Evolutionary conservation across 2,113 vertebrate genomes (phyloP), one percentile per base, ranked within the genome.

Genomic region (Phoxinus phoxinus): DNA sequence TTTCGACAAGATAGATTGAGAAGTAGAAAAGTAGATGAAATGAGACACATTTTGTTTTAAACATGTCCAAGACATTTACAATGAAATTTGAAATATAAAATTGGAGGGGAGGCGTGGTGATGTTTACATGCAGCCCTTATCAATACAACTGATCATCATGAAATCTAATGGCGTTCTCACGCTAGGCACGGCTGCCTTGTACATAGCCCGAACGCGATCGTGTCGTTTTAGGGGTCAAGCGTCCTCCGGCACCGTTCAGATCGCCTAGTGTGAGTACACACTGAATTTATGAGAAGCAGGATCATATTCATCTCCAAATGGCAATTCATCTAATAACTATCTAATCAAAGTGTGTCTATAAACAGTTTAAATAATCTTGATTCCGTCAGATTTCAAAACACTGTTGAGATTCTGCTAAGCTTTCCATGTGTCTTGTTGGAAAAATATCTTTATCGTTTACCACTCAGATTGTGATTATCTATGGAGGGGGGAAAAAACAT

Each of bases 1-100:
- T 86, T 87, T 73, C 88, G 75, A 86, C 91, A 94, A 93, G 78
- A 65, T 56, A 72, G 37, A 65, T 30, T 44, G 27, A 65, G 37
- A 46, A 65, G 78, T 44, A 81, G 23, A 61, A 61, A 78, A 58
- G 10, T 23, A 21, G 17, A 77, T 56, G 27, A 77, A 67, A 32
- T 58, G 17, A 76, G 72, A 48, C 37, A 51, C 6, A 44, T 46
- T 63, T 35, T 25, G 35, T 61, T 61, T 30, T 41, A 13, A 79
- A 79, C 53, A 59, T 8, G 11, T 15, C 30, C 2, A 4, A 59
- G 56, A 5, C 30, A 25, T 41, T 35, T n/a, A 79, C 32, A 61
- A 41, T 61, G 23, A 17, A 61, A 13, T 41, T 41, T 79, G 32
- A n/a, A 41, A 37, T n/a, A 23, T 11, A 71, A 37, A 71, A 71